These are phyloP conservation scores for Perca fluviatilis DNA, from an alignment of 2,113 vertebrate species.

Conservation along the genomic window DNA sequence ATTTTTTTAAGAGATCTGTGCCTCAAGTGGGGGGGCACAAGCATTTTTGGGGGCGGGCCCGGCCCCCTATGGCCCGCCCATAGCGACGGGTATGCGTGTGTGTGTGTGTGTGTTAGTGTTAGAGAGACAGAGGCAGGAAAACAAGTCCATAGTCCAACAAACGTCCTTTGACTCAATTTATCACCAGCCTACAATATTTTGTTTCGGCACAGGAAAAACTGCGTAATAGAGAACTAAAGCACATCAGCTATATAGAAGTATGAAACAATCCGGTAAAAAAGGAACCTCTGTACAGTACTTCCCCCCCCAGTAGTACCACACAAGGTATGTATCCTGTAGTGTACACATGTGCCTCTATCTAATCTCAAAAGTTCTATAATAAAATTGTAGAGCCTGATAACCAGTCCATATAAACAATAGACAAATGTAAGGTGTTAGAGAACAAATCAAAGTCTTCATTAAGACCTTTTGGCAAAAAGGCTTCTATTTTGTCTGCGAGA, in stretches of 20 bases:
- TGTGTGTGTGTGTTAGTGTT: neutral
- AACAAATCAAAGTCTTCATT: conserved; percentile 16
- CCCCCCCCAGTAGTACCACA: neutral
- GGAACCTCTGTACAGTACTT: neutral
- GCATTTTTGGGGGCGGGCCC: too few species aligned
- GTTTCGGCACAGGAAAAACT: neutral
- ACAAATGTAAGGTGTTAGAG: neutral
- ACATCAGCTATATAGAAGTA: neutral
- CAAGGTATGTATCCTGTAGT: neutral
- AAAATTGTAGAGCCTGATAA: neutral
- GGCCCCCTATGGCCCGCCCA: too few species aligned
- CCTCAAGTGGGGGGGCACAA: too few species aligned
- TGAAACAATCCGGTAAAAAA: neutral
- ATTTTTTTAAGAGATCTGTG: too few species aligned
- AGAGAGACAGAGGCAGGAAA: neutral
- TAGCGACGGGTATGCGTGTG: too few species aligned
- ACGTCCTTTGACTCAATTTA: neutral
- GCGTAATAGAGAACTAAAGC: neutral
- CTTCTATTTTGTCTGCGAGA: conserved; percentile 10
- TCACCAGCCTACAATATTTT: neutral
- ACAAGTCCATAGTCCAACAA: neutral
- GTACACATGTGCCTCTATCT: neutral
- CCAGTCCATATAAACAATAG: conserved; percentile 4
- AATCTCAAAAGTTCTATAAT: conserved; percentile 6
- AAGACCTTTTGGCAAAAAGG: conserved; percentile 5